Base-by-base conservation (phyloP, 2,888 invertebrate genomes). In the Horisme vitalbata region DNA sequence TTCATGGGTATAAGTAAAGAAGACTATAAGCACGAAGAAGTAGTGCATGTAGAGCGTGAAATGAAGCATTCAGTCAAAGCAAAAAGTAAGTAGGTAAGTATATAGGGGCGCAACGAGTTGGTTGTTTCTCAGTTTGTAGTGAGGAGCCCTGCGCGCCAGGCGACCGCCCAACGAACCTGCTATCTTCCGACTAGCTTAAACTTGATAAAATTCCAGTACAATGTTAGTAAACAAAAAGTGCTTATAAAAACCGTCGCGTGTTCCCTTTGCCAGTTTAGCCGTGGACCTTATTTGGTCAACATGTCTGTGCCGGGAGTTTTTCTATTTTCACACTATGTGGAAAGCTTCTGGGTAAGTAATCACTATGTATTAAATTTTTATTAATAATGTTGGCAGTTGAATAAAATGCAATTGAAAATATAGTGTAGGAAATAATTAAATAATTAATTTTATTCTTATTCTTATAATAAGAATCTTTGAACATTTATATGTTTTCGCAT, bases 341-440 rank as follows among this genome's bases (percentile, higher is more conserved):
- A 83, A 72, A 87, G 79, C 79, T 83, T 88, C 81, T 86, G 83
- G 88, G 88, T 89, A 61, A 86, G 88, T 86, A n/a, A n/a, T n/a
- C n/a, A n/a, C n/a, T n/a, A n/a, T n/a, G n/a, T n/a, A n/a, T n/a
- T n/a, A n/a, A n/a, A n/a, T n/a, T n/a, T n/a, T n/a, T n/a, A n/a
- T n/a, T n/a, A n/a, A n/a, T n/a, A n/a, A n/a, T n/a, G n/a, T n/a
- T n/a, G n/a, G n/a, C n/a, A n/a, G n/a, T n/a, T n/a, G n/a, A n/a
- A n/a, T n/a, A n/a, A n/a, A n/a, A n/a, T n/a, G n/a, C n/a, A n/a
- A n/a, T n/a, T n/a, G n/a, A n/a, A n/a, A n/a, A n/a, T n/a, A n/a
- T n/a, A n/a, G n/a, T n/a, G n/a, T n/a, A n/a, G n/a, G n/a, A n/a
- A n/a, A n/a, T n/a, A n/a, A n/a, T n/a, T n/a, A n/a, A n/a, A n/a